These are phyloP conservation scores for Pogonocherus hispidulus DNA, from an alignment of 2,888 invertebrate genomes.

Conservation along the genomic window DNA sequence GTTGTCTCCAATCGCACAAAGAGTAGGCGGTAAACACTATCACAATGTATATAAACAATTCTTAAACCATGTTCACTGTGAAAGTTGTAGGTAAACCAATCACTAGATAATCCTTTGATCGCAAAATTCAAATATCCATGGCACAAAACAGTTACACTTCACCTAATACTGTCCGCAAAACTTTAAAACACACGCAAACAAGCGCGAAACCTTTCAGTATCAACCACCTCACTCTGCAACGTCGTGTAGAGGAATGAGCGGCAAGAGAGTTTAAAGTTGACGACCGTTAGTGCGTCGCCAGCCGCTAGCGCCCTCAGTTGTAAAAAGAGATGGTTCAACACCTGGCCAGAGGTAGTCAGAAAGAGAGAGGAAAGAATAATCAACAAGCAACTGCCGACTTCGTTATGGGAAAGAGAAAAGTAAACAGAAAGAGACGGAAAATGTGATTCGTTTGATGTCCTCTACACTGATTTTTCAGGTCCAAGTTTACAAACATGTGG, in stretches of 20 bases:
- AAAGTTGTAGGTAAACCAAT: neutral
- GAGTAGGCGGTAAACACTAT: constrained; percentile 14
- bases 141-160: constrained; percentile 30
- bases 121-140: constrained; percentile 21
- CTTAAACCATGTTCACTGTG: constrained; percentile 18
- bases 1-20: neutral
- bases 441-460: constrained; percentile 8
- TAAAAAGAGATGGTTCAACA: constrained; percentile 24
- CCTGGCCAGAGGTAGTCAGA: constrained; percentile 30
- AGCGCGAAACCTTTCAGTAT: constrained; percentile 14
- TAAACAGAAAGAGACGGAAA: constrained; percentile 26
- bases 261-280: constrained; percentile 45
- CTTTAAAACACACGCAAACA: constrained; percentile 23
- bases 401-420: constrained; percentile 19
- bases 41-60: constrained; percentile 12
- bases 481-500: constrained; percentile 22
- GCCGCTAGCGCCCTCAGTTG: constrained; percentile 28
- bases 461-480: neutral
- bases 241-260: constrained; percentile 47
- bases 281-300: constrained; percentile 42
- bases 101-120: constrained; percentile 17
- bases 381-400: constrained; percentile 46
- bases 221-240: constrained; percentile 22
- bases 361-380: constrained; percentile 52
- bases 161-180: constrained; percentile 14